Conservation (phyloP, 92 coral and sea anemone genomes). For the Parazoanthus swiftii region DNA sequence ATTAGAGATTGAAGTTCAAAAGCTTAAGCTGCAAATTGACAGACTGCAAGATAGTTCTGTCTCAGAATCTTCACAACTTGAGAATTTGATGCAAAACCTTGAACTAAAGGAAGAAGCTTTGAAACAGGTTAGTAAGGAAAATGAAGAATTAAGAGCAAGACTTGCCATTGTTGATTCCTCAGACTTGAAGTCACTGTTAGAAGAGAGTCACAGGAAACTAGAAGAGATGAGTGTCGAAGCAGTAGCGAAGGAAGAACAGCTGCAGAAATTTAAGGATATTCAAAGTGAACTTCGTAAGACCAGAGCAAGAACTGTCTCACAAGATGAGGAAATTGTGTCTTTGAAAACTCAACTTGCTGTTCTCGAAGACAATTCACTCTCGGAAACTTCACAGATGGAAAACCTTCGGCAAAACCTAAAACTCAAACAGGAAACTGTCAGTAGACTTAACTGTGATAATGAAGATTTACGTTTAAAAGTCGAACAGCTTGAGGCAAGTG, state of each 20-base stretch:
- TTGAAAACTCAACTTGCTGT: slow-evolving; percentile 63
- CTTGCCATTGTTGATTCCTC: slow-evolving; percentile 67
- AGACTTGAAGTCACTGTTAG: slow-evolving; percentile 73
- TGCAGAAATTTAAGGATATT: slow-evolving; percentile 62
- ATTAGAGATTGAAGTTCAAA: slow-evolving; percentile 74
- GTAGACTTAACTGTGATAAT: slow-evolving; percentile 77
- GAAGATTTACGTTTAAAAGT: slow-evolving; percentile 75
- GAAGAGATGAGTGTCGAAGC: slow-evolving; percentile 64
- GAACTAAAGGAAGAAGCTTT: slow-evolving; percentile 72
- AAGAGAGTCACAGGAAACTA: slow-evolving; percentile 75
- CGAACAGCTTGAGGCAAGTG: slow-evolving; percentile 61
- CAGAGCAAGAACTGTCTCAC: slow-evolving; percentile 58
- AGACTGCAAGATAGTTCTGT: slow-evolving; percentile 56
- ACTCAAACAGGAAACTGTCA: slow-evolving; percentile 78
- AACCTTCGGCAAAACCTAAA: slow-evolving; percentile 81
- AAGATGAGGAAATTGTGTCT: slow-evolving; percentile 65
- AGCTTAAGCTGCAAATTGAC: slow-evolving; percentile 54
- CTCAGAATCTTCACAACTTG: slow-evolving; percentile 76
- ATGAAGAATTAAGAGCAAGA: slow-evolving; percentile 69
- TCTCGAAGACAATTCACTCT: slow-evolving; percentile 80
- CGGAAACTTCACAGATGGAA: slow-evolving; percentile 82
- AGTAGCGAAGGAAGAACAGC: slow-evolving; percentile 58
- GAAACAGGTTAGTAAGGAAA: slow-evolving; percentile 72
- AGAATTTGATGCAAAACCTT: slow-evolving; percentile 68
- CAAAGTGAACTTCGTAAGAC: slow-evolving; percentile 77